phyloP scores from a whole-genome alignment of 37 sponge, comb jelly and placozoan species.

The Mnemiopsis leidyi region DNA sequence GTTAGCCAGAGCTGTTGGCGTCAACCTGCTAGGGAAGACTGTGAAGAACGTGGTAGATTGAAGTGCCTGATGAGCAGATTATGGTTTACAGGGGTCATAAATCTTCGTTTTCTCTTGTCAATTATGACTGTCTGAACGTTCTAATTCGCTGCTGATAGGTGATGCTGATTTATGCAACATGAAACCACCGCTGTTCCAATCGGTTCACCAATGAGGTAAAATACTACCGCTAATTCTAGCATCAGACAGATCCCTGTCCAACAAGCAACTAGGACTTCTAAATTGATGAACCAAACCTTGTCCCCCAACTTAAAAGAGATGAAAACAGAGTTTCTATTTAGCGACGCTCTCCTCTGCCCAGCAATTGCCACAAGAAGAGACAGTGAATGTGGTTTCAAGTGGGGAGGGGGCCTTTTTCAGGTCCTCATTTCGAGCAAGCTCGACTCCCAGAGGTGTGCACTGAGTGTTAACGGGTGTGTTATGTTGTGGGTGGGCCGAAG shows the following conservation, averaged over 20 bases:
- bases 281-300: no score
- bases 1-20: not conserved
- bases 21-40: not conserved
- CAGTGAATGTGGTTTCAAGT: no score
- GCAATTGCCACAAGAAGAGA: not conserved
- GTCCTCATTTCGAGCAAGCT: no score
- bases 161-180: no score
- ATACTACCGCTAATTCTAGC: not conserved
- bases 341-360: not conserved
- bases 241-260: not conserved
- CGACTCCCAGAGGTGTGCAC: no score
- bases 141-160: no score
- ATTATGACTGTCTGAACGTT: not conserved
- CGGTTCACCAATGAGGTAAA: not conserved
- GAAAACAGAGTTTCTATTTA: not conserved
- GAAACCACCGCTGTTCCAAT: no score
- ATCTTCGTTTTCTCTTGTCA: not conserved
- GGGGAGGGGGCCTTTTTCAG: no score
- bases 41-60: not conserved
- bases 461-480: no score
- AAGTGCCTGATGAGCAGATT: not conserved
- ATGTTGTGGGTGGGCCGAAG: no score
- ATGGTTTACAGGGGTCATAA: constrained; percentile 2
- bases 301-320: no score
- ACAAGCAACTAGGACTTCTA: not conserved